A percentile compares a stretch with the other conserved stretches of the same genome.
These are phyloP conservation scores for Glaucidium brasilianum DNA, from an alignment of 2,113 vertebrate genomes.

Conservation along the genomic window DNA sequence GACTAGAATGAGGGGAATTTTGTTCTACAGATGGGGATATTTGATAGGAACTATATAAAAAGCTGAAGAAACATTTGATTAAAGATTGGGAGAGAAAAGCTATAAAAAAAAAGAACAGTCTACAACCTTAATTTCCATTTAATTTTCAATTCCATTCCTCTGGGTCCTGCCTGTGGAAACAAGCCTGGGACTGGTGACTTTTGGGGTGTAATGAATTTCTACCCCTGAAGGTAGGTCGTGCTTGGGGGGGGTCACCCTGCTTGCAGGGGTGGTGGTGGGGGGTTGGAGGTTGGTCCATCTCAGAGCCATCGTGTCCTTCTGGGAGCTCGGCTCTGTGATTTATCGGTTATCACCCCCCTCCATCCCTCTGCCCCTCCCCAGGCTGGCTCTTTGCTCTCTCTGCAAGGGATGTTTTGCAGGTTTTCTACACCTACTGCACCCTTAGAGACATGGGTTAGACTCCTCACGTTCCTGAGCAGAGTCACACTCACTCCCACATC, in stretches of 20 bases:
- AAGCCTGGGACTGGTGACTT: background rate
- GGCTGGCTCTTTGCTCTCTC: background rate
- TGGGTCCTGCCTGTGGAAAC: background rate
- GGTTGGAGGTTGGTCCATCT: background rate
- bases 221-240: background rate
- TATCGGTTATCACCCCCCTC: background rate
- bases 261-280: no score
- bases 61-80: slow-evolving; percentile 27
- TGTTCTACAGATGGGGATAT: background rate
- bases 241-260: background rate
- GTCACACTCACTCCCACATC: background rate
- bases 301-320: background rate
- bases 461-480: background rate
- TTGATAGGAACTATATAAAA: slow-evolving; percentile 3
- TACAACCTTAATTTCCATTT: background rate
- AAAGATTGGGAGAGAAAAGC: background rate
- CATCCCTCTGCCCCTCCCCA: background rate
- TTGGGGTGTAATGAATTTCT: background rate
- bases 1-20: background rate
- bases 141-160: background rate
- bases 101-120: background rate
- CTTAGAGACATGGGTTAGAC: background rate
- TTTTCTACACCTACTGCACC: background rate
- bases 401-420: background rate
- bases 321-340: background rate